Conservation (phyloP, 2,797 vertebrate genomes). For the Sebastes wilsoni region DNA sequence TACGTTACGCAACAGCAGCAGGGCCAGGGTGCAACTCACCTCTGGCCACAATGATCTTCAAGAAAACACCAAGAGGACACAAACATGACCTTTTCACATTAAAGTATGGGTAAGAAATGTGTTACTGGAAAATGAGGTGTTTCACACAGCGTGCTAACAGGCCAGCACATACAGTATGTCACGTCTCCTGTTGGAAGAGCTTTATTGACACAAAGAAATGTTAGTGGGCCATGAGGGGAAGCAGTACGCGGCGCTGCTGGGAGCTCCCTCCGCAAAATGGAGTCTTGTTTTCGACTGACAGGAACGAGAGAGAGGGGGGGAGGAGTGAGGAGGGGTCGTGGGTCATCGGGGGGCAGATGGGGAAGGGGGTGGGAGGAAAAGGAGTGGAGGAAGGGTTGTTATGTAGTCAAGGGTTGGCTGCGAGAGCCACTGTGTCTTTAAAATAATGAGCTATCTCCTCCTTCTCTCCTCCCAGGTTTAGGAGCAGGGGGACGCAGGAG, state of each 20-base stretch:
- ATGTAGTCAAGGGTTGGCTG: slow-evolving; percentile 16
- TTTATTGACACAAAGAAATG: slow-evolving; percentile 50
- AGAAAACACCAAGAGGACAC: slow-evolving; percentile 18
- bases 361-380: slow-evolving; percentile 1
- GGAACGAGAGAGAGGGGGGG: not conserved
- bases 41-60: slow-evolving; percentile 35
- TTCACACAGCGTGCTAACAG: not conserved
- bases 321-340: not conserved
- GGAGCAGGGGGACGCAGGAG: slow-evolving; percentile 25
- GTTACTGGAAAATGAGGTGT: not conserved
- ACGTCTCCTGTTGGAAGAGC: slow-evolving; percentile 16
- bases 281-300: slow-evolving; percentile 69
- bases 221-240: slow-evolving; percentile 36
- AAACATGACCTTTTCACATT: slow-evolving; percentile 42
- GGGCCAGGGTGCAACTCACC: slow-evolving; percentile 41
- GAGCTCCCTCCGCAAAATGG: slow-evolving; percentile 68
- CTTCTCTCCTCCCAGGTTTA: slow-evolving; percentile 43
- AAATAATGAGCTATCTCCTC: slow-evolving; percentile 67
- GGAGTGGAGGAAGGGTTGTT: slow-evolving; percentile 21
- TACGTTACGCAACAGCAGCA: slow-evolving; percentile 45
- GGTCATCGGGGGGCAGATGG: slow-evolving; percentile 40
- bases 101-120: not conserved
- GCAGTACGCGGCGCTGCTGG: slow-evolving; percentile 28
- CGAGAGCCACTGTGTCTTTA: slow-evolving; percentile 55
- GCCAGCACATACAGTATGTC: slow-evolving; percentile 1